Base-by-base conservation (phyloP, 2,797 vertebrate species). In the Strix occidentalis region DNA sequence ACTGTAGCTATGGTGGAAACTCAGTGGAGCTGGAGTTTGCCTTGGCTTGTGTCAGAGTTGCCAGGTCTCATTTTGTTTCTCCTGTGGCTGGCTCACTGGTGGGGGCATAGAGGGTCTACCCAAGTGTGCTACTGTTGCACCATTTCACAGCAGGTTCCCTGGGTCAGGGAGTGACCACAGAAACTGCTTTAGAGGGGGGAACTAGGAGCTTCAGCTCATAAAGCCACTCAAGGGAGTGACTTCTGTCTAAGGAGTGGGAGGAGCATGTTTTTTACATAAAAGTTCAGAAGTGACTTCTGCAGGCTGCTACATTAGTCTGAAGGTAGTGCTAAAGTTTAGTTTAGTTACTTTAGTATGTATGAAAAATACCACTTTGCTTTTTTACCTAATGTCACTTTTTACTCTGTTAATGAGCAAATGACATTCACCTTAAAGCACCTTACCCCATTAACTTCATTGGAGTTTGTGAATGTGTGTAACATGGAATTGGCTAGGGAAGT, bases 141-240 rank as follows among this genome's bases (percentile, higher is more conserved):
- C 13, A 2, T 54, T 74, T 50, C 26, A 23, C 39, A 83, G 39
- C 26, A 43, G 24, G 17, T 65, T 63, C 26, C 45, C 9, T 37
- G 19, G 21, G 20, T 14, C 28, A 41, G 50, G 12, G 20, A 8
- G 29, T 39, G 35, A 20, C 82, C 69, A 28, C 51, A n/a, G 63
- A 78, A 88, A 41, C 11, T 0, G 0, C 33, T 48, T 82, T 10
- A 20, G 25, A 0, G 26, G 3, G 0, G 3, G 46, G 21, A 74
- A 41, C 45, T 41, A 61, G 31, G 60, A 69, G 13, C 16, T 84
- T 41, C 39, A 26, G n/a, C 33, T 90, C 11, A 2, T 54, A 39
- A 78, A 53, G 11, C 31, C 5, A 4, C 12, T 70, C 23, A 24
- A 53, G 51, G 46, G 9, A 19, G 33, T 70, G 53, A 66, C 41